A percentile compares a stretch with the other conserved stretches of the same genome.
Evolutionary conservation across 2,888 invertebrate genomes (phyloP).

Genomic region (Xestia ashworthii): DNA sequence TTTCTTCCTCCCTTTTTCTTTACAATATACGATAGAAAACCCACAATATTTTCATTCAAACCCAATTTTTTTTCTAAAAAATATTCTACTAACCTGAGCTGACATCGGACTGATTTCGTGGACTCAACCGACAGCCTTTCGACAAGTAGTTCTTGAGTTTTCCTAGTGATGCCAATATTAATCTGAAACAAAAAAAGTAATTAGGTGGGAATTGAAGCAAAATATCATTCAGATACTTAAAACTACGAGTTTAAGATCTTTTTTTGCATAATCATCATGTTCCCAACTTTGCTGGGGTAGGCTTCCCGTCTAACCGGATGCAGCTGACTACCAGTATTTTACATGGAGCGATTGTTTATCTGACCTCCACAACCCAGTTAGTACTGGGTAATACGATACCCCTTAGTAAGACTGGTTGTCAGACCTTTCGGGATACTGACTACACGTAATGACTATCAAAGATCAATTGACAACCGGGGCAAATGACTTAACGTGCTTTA

Average conservation of each 20-base stretch:
- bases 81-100: conserved; percentile 89
- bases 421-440: background rate
- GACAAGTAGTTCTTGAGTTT: conserved; percentile 94
- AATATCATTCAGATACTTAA: background rate
- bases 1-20: too few relatives aligned
- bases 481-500: background rate
- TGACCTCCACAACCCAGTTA: background rate
- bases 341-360: background rate
- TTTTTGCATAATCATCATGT: background rate
- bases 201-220: background rate
- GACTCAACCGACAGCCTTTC: conserved; percentile 94
- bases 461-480: background rate
- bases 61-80: background rate
- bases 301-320: background rate
- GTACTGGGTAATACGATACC: background rate
- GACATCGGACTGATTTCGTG: conserved; percentile 94
- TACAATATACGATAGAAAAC: too few relatives aligned
- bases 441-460: background rate
- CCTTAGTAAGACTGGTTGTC: background rate
- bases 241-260: background rate
- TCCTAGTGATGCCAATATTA: conserved; percentile 97
- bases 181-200: conserved; percentile 73
- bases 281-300: background rate
- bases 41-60: background rate
- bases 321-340: background rate